Percentiles rank a stretch among this genome's conserved stretches.
phyloP scores from a whole-genome alignment of 1,140 invertebrate species.

The Philopotamus ludificatus region DNA sequence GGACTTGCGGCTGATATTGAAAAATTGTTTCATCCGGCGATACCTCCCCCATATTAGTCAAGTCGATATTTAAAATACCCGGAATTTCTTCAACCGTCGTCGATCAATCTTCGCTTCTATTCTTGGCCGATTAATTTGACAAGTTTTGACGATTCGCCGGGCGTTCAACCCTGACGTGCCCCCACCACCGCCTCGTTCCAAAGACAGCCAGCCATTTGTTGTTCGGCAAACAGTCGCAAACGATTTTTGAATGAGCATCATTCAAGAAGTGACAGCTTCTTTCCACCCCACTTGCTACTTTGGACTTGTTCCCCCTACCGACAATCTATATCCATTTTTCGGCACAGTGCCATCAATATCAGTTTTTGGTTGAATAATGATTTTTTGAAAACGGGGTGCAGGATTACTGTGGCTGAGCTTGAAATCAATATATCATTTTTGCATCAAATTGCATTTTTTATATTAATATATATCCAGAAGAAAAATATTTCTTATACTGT shows the following conservation, averaged over 20 bases:
- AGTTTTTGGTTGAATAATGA: background rate
- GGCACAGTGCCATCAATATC: slow-evolving; percentile 8
- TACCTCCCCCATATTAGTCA: background rate
- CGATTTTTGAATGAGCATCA: slow-evolving; percentile 40
- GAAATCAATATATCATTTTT: too few relatives aligned
- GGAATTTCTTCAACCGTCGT: too few relatives aligned
- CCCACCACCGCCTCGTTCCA: too few relatives aligned
- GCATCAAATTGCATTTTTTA: too few relatives aligned
- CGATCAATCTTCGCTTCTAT: background rate
- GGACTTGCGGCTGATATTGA: background rate
- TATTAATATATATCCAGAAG: too few relatives aligned
- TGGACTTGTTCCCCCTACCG: background rate
- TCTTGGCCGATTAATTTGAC: slow-evolving; percentile 1
- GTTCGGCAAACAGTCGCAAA: slow-evolving; percentile 36
- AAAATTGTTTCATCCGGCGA: background rate
- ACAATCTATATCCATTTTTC: slow-evolving; percentile 1
- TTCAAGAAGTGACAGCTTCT: slow-evolving; percentile 35
- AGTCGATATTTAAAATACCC: background rate
- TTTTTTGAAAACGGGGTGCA: background rate
- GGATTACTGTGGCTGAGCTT: too few relatives aligned
- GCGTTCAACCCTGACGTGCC: background rate
- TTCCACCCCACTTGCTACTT: slow-evolving; percentile 4
- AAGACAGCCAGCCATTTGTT: slow-evolving; percentile 24
- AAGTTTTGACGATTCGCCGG: background rate
- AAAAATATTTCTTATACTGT: too few relatives aligned